Evolutionary conservation across 2,797 vertebrate genomes (phyloP), one percentile per base, ranked within the genome.

Genomic region (Oreochromis grahami): DNA sequence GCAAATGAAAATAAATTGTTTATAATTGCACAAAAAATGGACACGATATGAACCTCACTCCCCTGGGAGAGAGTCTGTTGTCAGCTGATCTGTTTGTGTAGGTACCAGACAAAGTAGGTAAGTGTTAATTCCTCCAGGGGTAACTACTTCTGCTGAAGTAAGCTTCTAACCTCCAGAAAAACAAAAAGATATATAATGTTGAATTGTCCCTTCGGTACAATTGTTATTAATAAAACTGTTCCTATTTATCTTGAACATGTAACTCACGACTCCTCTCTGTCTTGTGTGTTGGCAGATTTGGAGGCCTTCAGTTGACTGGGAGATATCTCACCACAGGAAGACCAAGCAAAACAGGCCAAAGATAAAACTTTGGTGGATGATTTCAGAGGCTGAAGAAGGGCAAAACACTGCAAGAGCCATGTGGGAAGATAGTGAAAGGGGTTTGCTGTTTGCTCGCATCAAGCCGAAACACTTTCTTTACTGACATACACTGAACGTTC

Each of bases 401-500:
- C 82, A 88, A 84, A 77, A 32, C 70, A 77, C 36, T 77, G 76
- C 84, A 76, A 94, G 90, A 91, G 93, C 91, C 95, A 97, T 96
- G 96, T 94, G 93, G 95, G 94, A 92, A 89, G 91, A 92, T 85
- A 91, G 89, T 84, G 89, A 93, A 83, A 89, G 81, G 63, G 82
- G 87, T 91, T 92, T 88, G 88, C 85, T 89, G 60, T 93, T 92
- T 48, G 79, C 84, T 82, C 34, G 52, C 81, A 87, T 87, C 88
- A 78, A 90, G 87, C 84, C 91, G 83, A 89, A 93, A 88, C 88
- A 79, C 82, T 86, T 91, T 86, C 84, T 93, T 74, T 68, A 88
- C 86, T 94, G 93, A 93, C 88, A 90, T 19, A 81, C 29, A 12
- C 80, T 63, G 76, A 84, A 60, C 60, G 2, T 79, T 76, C 81